Conservation (phyloP, 2,797 vertebrate genomes). For the Sebastes cheni region DNA sequence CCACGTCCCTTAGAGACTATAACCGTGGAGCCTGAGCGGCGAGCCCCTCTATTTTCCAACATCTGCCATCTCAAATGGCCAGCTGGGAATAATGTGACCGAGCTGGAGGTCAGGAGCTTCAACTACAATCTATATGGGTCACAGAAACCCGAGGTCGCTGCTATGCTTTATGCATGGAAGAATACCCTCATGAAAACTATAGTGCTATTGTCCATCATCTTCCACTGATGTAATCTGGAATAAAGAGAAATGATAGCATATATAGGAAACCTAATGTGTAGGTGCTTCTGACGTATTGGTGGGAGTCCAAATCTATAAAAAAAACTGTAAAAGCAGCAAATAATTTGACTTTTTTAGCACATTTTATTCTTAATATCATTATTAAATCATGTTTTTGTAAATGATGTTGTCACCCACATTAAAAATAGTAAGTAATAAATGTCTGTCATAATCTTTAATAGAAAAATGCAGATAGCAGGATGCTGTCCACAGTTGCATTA, state of each 20-base stretch:
- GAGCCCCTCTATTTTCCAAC: constrained; percentile 43
- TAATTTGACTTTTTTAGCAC: neutral
- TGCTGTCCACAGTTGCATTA: neutral
- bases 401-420: neutral
- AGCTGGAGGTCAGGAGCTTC: constrained; percentile 41
- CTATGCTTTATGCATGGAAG: constrained; percentile 14
- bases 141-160: constrained; percentile 35
- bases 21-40: constrained; percentile 12
- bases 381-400: neutral
- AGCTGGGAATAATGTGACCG: constrained; percentile 43
- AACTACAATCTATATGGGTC: constrained; percentile 45
- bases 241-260: neutral
- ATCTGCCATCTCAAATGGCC: constrained; percentile 57
- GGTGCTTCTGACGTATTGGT: neutral
- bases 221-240: neutral
- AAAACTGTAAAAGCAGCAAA: neutral
- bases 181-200: constrained; percentile 23
- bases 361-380: neutral
- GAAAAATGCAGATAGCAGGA: neutral
- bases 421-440: neutral
- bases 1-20: constrained; percentile 35
- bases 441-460: neutral
- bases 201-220: constrained; percentile 14
- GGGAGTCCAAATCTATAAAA: neutral
- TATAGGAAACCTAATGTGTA: neutral